Evolutionary conservation across 2,888 invertebrate genomes (phyloP), one percentile per base, ranked within the genome.

Genomic region (Microplitis manilae): DNA sequence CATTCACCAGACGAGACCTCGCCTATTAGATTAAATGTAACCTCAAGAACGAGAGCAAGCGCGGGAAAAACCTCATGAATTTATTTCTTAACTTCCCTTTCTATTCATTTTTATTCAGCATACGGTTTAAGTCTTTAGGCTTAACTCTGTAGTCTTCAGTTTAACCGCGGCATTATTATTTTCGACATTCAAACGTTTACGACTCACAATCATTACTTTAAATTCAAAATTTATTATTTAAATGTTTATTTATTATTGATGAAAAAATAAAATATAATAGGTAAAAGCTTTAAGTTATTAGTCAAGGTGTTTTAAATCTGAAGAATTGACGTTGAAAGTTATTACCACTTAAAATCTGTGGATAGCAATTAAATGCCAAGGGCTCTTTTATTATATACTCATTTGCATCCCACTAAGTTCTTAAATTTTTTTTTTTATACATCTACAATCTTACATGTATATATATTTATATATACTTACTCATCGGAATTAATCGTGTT

Each of bases 401-500:
- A 75, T 75, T 77, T 72, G 75, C 75, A 67, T 75, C 61, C 73
- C 17, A 30, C 30, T 30, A 30, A 30, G 30, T 30, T 30, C 20
- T 30, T 4, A 8, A 41, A 5, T 20, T 68, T 17, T 20, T 68
- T 30, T 15, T 39, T 60, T 9, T n/a, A 30, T 59, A 20, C 50
- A 17, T 40, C 13, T 60, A 71, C 30, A 5, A 5, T n/a, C 61
- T 30, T 61, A 61, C 20, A 59, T 20, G 40, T 69, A 20, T 41
- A 41, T 41, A 41, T 70, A 20, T 41, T 39, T 41, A 41, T 41
- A 71, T 15, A 71, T 13, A 39, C 30, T 64, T 75, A 70, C 50
- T 59, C 70, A 71, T 68, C 73, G 73, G 60, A 73, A 80, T 80
- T 80, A 77, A 80, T 80, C 75, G 76, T 75, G 73, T 75, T 76